These are phyloP conservation scores for Melanerpes aurifrons DNA, from an alignment of 2,113 vertebrate genomes.

Conservation along the genomic window DNA sequence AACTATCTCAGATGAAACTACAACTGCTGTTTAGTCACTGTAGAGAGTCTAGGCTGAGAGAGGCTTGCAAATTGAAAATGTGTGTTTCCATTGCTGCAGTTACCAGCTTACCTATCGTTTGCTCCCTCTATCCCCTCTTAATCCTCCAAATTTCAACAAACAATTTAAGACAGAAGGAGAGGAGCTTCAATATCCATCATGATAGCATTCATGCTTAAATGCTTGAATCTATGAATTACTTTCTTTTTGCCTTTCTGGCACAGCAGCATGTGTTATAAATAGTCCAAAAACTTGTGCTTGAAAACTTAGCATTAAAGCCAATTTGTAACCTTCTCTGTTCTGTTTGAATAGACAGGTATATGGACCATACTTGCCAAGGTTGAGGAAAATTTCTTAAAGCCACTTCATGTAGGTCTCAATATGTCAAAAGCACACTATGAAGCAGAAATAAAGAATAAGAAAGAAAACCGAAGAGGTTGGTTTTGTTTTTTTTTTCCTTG, in stretches of 20 bases:
- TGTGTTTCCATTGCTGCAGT: neutral
- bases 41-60: neutral
- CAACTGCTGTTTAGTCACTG: neutral
- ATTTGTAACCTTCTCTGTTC: neutral
- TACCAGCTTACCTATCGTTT: neutral
- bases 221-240: neutral
- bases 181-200: neutral
- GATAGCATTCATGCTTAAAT: neutral
- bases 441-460: conserved; percentile 85
- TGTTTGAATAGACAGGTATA: conserved; percentile 77
- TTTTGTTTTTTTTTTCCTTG: neutral
- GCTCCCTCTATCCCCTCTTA: accelerated
- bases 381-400: conserved; percentile 85
- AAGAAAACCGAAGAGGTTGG: conserved; percentile 83
- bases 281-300: neutral
- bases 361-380: conserved; percentile 85
- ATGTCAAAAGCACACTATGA: conserved; percentile 90
- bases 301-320: neutral
- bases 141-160: neutral
- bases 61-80: neutral
- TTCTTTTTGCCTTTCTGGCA: neutral
- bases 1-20: neutral
- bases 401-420: conserved; percentile 85
- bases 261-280: neutral
- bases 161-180: neutral